phyloP scores from a whole-genome alignment of 2,888 invertebrate genomes.

The Drosophila heteroneura region DNA sequence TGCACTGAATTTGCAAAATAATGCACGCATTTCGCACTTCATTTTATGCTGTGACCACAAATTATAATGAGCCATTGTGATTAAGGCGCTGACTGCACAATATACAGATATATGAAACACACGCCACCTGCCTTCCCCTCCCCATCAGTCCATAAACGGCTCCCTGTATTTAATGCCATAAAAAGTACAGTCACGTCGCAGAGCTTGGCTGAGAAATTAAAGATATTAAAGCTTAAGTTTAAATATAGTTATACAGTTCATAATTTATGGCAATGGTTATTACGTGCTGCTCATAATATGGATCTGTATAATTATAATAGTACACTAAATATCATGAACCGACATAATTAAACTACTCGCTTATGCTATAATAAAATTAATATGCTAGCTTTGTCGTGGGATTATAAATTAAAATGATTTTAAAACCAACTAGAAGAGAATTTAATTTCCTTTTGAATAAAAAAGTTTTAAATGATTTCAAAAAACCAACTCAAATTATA shows the following conservation, averaged over 20 bases:
- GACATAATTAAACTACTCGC: background rate
- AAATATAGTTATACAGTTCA: slow-evolving; percentile 27
- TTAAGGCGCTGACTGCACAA: slow-evolving; percentile 55
- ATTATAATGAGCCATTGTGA: slow-evolving; percentile 78
- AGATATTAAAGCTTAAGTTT: slow-evolving; percentile 52
- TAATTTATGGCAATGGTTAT: slow-evolving; percentile 35
- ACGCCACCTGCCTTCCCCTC: background rate
- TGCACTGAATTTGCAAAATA: slow-evolving; percentile 75
- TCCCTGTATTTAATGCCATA: slow-evolving; percentile 26
- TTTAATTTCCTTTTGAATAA: background rate
- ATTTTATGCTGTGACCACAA: slow-evolving; percentile 75
- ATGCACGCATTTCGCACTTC: slow-evolving; percentile 74
- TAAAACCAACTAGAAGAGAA: background rate
- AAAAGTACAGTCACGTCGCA: slow-evolving; percentile 70
- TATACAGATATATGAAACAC: slow-evolving; percentile 4
- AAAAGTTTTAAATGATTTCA: background rate
- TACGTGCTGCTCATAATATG: slow-evolving; percentile 37
- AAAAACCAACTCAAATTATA: background rate
- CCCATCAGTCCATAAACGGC: background rate
- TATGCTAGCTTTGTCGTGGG: background rate
- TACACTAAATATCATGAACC: background rate
- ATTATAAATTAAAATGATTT: background rate
- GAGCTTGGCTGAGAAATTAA: slow-evolving; percentile 52
- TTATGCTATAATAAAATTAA: background rate
- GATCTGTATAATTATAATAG: slow-evolving; percentile 8